Conservation (phyloP, 2,113 vertebrate species). For the Syrrhaptes paradoxus region DNA sequence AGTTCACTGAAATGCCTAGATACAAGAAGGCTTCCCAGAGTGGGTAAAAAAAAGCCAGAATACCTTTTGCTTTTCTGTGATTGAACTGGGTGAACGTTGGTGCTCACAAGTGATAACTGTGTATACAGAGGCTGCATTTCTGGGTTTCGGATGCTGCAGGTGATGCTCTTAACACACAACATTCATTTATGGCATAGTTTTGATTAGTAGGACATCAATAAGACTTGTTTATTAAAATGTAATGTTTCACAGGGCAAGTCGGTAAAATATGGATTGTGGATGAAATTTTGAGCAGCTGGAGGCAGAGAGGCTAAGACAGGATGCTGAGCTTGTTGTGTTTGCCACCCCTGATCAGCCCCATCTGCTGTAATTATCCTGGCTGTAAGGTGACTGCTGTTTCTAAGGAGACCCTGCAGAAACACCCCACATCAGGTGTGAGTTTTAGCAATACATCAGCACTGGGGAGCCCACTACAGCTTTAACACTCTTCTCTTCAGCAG, state of each 20-base stretch:
- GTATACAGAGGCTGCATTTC: background rate
- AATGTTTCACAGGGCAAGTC: background rate
- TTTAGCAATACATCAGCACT: background rate
- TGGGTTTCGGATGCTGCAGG: background rate
- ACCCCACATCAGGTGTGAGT: background rate
- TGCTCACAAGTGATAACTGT: background rate
- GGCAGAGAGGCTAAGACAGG: background rate
- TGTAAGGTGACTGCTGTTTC: background rate
- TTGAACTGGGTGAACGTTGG: background rate
- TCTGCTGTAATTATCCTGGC: background rate
- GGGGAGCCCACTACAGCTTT: background rate
- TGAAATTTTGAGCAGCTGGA: background rate
- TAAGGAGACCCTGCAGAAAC: background rate
- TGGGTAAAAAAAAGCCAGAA: background rate
- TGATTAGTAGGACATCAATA: background rate
- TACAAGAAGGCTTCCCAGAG: background rate
- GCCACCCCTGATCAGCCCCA: background rate
- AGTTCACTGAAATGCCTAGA: background rate
- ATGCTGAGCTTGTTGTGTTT: background rate
- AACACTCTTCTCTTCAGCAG: background rate
- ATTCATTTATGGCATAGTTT: background rate
- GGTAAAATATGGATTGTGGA: background rate
- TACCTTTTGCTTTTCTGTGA: background rate
- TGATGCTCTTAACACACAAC: background rate
- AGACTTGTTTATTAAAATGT: background rate